Base-by-base conservation (phyloP, 2,888 invertebrate genomes). In the Halocaridina rubra region DNA sequence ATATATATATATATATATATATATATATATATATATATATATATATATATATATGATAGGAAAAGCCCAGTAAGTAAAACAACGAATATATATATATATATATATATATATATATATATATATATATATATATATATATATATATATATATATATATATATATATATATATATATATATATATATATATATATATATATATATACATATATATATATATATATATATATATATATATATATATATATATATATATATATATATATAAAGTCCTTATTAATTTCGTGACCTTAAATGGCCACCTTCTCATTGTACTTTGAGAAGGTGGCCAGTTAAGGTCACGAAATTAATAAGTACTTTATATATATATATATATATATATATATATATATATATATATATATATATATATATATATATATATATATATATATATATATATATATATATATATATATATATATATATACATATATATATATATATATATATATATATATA, bases 141-240 rank as follows among this genome's bases (percentile, higher is more conserved):
- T 53, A 75, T 27, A 53, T 53, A 53, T 16, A 75, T 53, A 53
- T 27, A 75, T 53, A 75, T 16, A 75, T 53, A 53, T 27, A 75
- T 53, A 53, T 27, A 75, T 53, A 75, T 24, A 75, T 53, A 75
- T 27, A 75, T 27, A 75, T 16, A 22, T 53, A 29, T 27, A 75
- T 53, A 57, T 53, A 75, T 57, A 75, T 53, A 57, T 39, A 53
- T 75, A 75, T 53, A 57, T 53, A 27, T 24, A 75, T 53, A 53
- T 53, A 75, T 75, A 75, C 24, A 75, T 53, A 53, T 75, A 75
- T 53, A 75, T 53, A 75, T 46, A 75, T 24, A 75, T 71, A 71
- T 30, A 71, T 71, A 71, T 30, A 71, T 71, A 71, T 30, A 71
- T 71, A 71, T 30, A 71, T 71, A 71, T 30, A 71, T 71, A 71